These are phyloP conservation scores for Papilio protenor DNA, from an alignment of 2,888 invertebrate species.

Conservation along the genomic window DNA sequence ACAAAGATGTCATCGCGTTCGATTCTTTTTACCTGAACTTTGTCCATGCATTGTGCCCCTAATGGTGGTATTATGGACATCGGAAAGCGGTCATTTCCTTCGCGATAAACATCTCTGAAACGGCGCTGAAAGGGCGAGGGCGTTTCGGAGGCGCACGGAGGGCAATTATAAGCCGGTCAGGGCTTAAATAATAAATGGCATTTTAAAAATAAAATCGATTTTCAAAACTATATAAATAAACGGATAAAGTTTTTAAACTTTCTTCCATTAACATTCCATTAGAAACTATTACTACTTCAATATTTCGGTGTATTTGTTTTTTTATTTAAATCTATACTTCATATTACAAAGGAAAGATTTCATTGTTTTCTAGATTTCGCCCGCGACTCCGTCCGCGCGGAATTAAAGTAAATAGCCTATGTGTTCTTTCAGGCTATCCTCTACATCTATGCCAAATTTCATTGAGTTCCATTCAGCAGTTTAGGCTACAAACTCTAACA, in stretches of 20 bases:
- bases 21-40: conserved; percentile 55
- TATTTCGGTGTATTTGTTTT: not conserved
- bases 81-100: conserved; percentile 84
- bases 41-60: conserved; percentile 70
- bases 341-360: too few relatives aligned
- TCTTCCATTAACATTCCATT: too few relatives aligned
- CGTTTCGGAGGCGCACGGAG: conserved; percentile 69
- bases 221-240: not conserved
- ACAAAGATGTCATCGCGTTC: conserved; percentile 32
- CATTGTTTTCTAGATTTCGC: too few relatives aligned
- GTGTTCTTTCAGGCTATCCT: too few relatives aligned
- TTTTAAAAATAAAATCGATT: conserved; percentile 63
- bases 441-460: too few relatives aligned
- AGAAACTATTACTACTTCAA: not conserved
- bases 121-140: conserved; percentile 78
- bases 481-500: too few relatives aligned
- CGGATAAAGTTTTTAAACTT: not conserved
- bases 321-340: too few relatives aligned
- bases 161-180: conserved; percentile 71
- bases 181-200: conserved; percentile 58
- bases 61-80: conserved; percentile 80
- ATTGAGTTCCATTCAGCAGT: too few relatives aligned
- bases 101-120: conserved; percentile 83
- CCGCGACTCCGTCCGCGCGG: too few relatives aligned
- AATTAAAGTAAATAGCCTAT: too few relatives aligned